Conservation (phyloP, 1,140 invertebrate genomes). For the Drosophila leontia region DNA sequence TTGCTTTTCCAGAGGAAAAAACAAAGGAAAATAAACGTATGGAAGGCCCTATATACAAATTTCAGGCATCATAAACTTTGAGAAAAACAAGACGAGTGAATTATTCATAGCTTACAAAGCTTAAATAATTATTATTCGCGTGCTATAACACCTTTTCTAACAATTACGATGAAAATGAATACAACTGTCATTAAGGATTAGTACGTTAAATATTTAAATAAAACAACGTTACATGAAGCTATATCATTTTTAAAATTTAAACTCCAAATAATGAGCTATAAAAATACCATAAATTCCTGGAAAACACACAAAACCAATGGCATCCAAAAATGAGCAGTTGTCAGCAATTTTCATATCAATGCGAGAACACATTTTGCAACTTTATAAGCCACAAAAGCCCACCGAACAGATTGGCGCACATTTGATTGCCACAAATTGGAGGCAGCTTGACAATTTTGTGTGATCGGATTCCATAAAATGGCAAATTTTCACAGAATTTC, state of each 20-base stretch:
- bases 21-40: slow-evolving; percentile 32
- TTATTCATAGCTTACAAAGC: background rate
- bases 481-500: slow-evolving; percentile 51
- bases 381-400: slow-evolving; percentile 41
- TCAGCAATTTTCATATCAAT: slow-evolving; percentile 50
- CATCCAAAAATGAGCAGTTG: slow-evolving; percentile 12
- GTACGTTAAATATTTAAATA: background rate
- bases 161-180: background rate
- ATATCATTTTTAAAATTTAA: background rate
- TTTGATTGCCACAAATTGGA: slow-evolving; percentile 68
- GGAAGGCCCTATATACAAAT: background rate
- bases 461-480: slow-evolving; percentile 65
- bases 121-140: background rate
- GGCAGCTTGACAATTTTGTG: slow-evolving; percentile 65
- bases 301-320: background rate
- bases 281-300: slow-evolving; percentile 15
- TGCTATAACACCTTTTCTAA: background rate
- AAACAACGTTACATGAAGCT: background rate
- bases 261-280: slow-evolving; percentile 23
- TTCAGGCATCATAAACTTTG: slow-evolving; percentile 16
- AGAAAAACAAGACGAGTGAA: slow-evolving; percentile 5
- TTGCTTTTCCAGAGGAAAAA: background rate
- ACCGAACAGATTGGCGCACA: slow-evolving; percentile 20
- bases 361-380: slow-evolving; percentile 32
- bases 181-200: background rate